A percentile compares a stretch with the other conserved stretches of the same genome.
Evolutionary conservation across 2,888 invertebrate species (phyloP).

Genomic region (Trachelus tabidus): DNA sequence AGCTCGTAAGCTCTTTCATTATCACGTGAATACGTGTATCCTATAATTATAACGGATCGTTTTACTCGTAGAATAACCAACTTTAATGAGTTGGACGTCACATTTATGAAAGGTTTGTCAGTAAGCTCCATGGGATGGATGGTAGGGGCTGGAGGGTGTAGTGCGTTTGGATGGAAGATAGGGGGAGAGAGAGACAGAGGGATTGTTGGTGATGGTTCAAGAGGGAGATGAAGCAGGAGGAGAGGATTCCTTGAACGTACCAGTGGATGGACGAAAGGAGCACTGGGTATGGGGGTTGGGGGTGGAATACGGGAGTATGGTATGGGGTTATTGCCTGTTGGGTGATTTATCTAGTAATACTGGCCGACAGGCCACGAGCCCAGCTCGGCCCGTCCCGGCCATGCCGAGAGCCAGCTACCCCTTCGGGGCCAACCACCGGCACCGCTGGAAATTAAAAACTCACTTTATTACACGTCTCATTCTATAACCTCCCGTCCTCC

Average conservation of each 20-base stretch:
- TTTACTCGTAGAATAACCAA: neutral
- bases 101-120: constrained; percentile 39
- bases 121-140: neutral
- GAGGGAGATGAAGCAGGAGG: constrained; percentile 15
- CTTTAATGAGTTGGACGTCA: constrained; percentile 34
- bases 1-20: neutral
- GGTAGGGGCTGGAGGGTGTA: constrained; percentile 2
- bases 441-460: constrained; percentile 65
- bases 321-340: constrained; percentile 65
- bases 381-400: constrained; percentile 35
- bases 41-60: neutral
- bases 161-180: neutral
- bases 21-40: neutral
- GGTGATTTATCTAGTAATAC: constrained; percentile 67
- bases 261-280: neutral
- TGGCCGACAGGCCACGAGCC: constrained; percentile 63
- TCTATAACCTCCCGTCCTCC: constrained; percentile 38
- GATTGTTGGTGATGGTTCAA: constrained; percentile 3
- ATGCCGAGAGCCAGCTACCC: constrained; percentile 41
- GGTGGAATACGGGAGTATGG: constrained; percentile 27
- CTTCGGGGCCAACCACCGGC: constrained; percentile 53
- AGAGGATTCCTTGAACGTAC: neutral
- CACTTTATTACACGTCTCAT: constrained; percentile 67
- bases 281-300: constrained; percentile 13
- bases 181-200: constrained; percentile 14